Evolutionary conservation across 2,888 invertebrate species (phyloP).

Genomic region (Pseudococcus viburni): DNA sequence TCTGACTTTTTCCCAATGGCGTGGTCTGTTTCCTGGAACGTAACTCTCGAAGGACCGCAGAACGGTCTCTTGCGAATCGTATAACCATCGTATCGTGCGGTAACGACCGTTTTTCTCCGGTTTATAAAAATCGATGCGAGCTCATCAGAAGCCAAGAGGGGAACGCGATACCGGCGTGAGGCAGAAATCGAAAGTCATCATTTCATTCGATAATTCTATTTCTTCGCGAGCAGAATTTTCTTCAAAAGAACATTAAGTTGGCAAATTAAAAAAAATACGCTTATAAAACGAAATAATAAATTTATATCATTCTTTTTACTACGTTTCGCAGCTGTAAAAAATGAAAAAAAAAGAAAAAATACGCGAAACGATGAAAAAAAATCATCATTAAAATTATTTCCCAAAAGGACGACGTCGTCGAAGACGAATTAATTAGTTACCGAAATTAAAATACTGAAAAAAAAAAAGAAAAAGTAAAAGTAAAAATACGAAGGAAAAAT

Average conservation of each 20-base stretch:
- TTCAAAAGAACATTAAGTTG: neutral
- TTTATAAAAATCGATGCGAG: neutral
- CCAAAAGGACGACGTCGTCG: slow-evolving; percentile 6
- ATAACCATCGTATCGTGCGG: neutral
- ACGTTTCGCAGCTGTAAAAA: no score
- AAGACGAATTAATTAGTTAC: slow-evolving; percentile 25
- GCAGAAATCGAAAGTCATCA: neutral
- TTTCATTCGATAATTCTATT: slow-evolving; percentile 24
- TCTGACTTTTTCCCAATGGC: neutral
- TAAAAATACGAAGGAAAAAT: no score
- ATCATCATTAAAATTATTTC: slow-evolving; percentile 21
- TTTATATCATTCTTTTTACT: neutral
- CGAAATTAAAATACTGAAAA: neutral
- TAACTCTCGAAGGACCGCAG: neutral
- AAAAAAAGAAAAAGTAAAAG: neutral
- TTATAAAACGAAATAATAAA: neutral
- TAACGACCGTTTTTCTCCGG: slow-evolving; percentile 18
- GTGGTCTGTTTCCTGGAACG: slow-evolving; percentile 7
- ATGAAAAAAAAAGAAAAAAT: no score
- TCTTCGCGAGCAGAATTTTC: neutral
- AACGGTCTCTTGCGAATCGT: slow-evolving; percentile 7
- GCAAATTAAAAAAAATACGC: slow-evolving; percentile 13
- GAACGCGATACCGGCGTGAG: no score
- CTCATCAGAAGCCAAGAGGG: neutral
- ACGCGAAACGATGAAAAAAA: neutral